phyloP scores from a whole-genome alignment of 2,888 invertebrate species.

The Himalopsyche japonica region DNA sequence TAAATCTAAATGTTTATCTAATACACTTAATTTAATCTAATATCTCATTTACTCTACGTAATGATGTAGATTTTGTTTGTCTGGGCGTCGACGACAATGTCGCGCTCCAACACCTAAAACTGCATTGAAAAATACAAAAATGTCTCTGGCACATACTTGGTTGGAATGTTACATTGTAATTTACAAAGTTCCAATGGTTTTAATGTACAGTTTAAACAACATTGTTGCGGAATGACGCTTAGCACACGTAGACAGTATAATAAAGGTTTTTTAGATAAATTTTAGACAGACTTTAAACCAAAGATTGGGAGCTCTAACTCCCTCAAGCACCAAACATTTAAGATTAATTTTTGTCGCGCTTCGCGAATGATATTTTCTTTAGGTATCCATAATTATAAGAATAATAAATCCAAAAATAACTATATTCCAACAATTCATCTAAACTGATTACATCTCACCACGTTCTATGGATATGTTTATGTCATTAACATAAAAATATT shows the following conservation, averaged over 20 bases:
- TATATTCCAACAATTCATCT: constrained; percentile 38
- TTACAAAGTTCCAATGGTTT: constrained; percentile 33
- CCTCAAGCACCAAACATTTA: constrained; percentile 40
- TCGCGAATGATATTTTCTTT: constrained; percentile 42
- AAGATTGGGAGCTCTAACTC: constrained; percentile 45
- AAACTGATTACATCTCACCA: constrained; percentile 37
- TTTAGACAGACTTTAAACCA: constrained; percentile 39
- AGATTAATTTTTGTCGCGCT: constrained; percentile 34
- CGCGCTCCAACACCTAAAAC: constrained; percentile 24
- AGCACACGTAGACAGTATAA: constrained; percentile 28
- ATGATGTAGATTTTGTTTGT: constrained; percentile 35
- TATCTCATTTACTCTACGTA: constrained; percentile 33
- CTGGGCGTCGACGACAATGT: background rate
- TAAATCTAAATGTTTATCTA: constrained; percentile 32
- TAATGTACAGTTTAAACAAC: constrained; percentile 32
- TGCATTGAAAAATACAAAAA: constrained; percentile 48
- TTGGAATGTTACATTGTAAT: constrained; percentile 62
- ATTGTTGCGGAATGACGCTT: constrained; percentile 36
- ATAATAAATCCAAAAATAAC: constrained; percentile 41
- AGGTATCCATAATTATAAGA: constrained; percentile 20
- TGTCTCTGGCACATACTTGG: constrained; percentile 67
- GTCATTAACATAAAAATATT: constrained; percentile 44
- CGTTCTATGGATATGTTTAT: constrained; percentile 45
- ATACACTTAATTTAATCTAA: constrained; percentile 32
- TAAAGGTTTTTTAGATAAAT: constrained; percentile 28